Evolutionary conservation across 1,140 invertebrate genomes (phyloP).

Genomic region (Eciton burchellii): DNA sequence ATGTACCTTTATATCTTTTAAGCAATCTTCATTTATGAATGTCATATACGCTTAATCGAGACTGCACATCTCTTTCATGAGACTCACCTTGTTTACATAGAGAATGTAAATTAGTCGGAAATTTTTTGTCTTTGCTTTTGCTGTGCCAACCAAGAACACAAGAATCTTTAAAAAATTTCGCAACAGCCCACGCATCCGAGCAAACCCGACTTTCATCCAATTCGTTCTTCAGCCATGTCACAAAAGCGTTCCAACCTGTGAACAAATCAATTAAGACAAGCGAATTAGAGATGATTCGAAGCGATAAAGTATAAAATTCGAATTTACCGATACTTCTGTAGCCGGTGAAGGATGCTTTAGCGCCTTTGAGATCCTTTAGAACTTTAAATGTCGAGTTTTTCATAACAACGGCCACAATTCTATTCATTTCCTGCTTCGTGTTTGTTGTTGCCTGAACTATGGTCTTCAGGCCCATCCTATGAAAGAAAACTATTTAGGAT

Average conservation of each 20-base stretch:
- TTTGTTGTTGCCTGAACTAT: constrained; percentile 89
- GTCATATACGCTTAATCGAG: neutral
- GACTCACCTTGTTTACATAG: constrained; percentile 72
- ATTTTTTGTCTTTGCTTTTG: constrained; percentile 49
- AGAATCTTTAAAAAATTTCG: constrained; percentile 88
- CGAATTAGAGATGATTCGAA: constrained; percentile 1
- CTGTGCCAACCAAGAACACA: constrained; percentile 86
- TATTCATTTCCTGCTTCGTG: constrained; percentile 87
- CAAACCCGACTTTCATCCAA: constrained; percentile 78
- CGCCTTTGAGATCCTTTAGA: constrained; percentile 88
- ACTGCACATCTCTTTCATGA: neutral
- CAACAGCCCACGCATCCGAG: constrained; percentile 83
- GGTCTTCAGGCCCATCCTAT: constrained; percentile 87
- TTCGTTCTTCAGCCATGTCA: constrained; percentile 82
- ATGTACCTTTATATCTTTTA: neutral
- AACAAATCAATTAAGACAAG: constrained; percentile 20
- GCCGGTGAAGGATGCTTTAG: constrained; percentile 90
- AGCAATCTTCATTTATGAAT: neutral
- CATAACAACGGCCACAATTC: constrained; percentile 90
- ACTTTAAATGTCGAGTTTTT: constrained; percentile 86
- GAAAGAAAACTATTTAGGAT: constrained; percentile 70
- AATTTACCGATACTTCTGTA: constrained; percentile 88
- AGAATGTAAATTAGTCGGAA: constrained; percentile 76
- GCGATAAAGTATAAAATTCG: constrained; percentile 6
- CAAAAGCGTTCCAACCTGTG: constrained; percentile 87